phyloP scores from a whole-genome alignment of 2,888 invertebrate species.

The Agonopterix alstromeriana region DNA sequence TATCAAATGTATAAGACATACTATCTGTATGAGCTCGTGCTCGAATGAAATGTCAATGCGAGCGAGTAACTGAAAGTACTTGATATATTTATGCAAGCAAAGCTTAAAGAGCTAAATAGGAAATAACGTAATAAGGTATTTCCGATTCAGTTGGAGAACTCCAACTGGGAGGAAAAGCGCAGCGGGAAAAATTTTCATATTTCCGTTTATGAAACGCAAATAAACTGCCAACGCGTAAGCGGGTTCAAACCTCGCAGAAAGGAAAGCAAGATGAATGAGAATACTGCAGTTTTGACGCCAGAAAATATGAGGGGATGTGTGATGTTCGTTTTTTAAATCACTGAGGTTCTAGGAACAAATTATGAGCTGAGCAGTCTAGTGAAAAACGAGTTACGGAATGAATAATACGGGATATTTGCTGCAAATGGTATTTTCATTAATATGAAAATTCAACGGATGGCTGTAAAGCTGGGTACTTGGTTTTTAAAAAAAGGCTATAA shows the following conservation, averaged over 20 bases:
- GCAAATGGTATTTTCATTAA: too few species aligned
- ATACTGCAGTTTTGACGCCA: constrained; percentile 18
- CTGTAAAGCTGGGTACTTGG: too few species aligned
- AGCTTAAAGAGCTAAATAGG: too few species aligned
- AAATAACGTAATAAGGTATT: too few species aligned
- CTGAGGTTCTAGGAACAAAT: constrained; percentile 13
- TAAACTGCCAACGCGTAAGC: not conserved
- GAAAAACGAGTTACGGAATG: constrained; percentile 18
- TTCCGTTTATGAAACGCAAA: constrained; percentile 1
- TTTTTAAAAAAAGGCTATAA: too few species aligned
- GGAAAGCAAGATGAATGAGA: constrained; percentile 22
- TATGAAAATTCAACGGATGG: too few species aligned
- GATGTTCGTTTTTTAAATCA: constrained; percentile 9
- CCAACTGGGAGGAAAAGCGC: not conserved
- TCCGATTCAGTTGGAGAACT: too few species aligned
- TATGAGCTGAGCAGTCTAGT: constrained; percentile 15
- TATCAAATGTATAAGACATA: too few species aligned
- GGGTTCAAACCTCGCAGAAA: not conserved
- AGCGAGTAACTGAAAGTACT: not conserved
- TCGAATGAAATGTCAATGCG: too few species aligned
- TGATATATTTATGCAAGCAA: too few species aligned
- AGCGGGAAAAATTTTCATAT: too few species aligned
- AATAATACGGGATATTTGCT: constrained; percentile 9
- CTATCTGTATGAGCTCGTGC: too few species aligned
- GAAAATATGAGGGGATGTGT: constrained; percentile 13